Conservation (phyloP, 2,113 vertebrate genomes). For the Erinaceus europaeus region DNA sequence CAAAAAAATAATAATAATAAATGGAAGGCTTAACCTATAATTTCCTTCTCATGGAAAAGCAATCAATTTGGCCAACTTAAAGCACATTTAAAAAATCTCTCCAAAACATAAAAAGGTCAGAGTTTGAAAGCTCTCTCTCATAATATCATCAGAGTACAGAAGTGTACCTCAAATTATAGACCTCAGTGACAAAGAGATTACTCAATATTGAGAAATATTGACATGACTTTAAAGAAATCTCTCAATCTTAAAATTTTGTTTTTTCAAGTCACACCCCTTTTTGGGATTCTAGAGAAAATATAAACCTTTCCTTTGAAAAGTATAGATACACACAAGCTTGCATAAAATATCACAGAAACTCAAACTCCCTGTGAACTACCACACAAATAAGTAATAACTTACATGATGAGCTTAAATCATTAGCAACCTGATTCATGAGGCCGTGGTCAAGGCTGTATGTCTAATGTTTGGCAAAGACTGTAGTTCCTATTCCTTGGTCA, state of each 20-base stretch:
- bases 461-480: neutral
- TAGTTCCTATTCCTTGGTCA: neutral
- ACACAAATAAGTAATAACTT: neutral
- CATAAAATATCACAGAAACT: neutral
- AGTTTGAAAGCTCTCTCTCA: neutral
- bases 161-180: neutral
- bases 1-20: conserved; percentile 2
- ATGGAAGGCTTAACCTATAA: neutral
- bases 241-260: neutral
- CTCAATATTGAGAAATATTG: neutral
- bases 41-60: neutral
- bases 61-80: neutral
- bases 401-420: neutral
- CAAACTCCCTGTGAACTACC: neutral
- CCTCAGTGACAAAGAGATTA: neutral
- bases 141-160: neutral
- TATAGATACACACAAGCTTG: neutral
- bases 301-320: neutral
- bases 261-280: neutral
- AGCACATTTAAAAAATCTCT: neutral
- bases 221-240: conserved; percentile 13
- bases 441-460: neutral
- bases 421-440: neutral
- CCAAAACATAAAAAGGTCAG: neutral
- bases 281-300: conserved; percentile 28